Evolutionary conservation across 35 echinoderm and acorn worm genomes (phyloP), one percentile per base, ranked within the genome.

Genomic region (Apostichopus parvimensis): DNA sequence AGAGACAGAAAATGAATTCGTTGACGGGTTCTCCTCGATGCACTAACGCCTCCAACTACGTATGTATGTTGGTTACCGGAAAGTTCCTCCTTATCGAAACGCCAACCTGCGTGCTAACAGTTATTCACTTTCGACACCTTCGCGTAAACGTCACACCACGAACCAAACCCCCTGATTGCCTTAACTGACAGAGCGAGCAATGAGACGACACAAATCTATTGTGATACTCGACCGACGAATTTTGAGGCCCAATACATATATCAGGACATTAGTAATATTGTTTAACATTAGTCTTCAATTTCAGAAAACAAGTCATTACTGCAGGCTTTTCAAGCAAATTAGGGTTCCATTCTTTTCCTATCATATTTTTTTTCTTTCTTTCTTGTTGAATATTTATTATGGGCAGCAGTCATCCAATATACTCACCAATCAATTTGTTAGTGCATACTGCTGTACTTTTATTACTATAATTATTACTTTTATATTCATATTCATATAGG

Each of bases 1-100:
- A 5, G 45, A 52, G 61, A 72, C 58, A 88, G 86, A 88, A 73
- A 88, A 88, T 88, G 62, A 73, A 88, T 84, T 84, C 58, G 81
- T 84, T 84, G 17, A 58, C 54, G 81, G 81, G 17, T 59, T 58
- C 55, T 84, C 71, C 81, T 84, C 23, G 56, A 14, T 58, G 54
- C 81, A 84, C 55, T 59, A 84, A 84, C 81, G 57, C 81, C 81
- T 84, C 56, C 23, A 84, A 84, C 57, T 84, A n/a, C 57, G 81
- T 84, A 6, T 84, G 55, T n/a, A 10, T 24, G 81, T 61, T 84
- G 15, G 56, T 22, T 4, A 20, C 7, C 6, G n/a, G 13, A 75
- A 20, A n/a, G 14, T 22, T 75, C 71, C 71, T 75, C 71, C 71
- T 45, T 45, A 45, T 45, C 11, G 2, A 75, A 75, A 75, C 14